Conservation (phyloP, 2,888 invertebrate species). For the Agonopterix subpropinquella region DNA sequence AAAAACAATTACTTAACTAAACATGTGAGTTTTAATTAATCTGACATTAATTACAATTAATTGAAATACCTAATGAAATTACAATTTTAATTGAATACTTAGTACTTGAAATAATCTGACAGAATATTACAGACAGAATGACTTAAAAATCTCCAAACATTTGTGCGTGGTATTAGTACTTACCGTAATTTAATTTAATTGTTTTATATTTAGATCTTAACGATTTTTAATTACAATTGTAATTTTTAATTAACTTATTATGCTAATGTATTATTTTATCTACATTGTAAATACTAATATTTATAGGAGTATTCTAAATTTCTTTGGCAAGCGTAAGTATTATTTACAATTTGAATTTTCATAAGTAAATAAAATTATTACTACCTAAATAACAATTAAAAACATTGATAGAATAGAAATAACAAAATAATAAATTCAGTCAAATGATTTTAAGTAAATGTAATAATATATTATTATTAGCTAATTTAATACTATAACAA, state of each 20-base stretch:
- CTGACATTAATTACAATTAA: neutral
- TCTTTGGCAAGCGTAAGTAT: constrained; percentile 52
- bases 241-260: constrained; percentile 3
- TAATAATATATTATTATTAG: neutral
- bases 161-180: constrained; percentile 41
- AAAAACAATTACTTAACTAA: neutral
- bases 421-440: neutral
- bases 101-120: neutral
- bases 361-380: constrained; percentile 5
- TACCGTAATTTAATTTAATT: constrained; percentile 23
- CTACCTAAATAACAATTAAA: neutral
- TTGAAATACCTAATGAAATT: neutral
- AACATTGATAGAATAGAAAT: neutral
- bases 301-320: constrained; percentile 43
- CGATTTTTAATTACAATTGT: constrained; percentile 7
- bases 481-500: neutral
- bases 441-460: neutral
- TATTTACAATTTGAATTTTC: constrained; percentile 42
- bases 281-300: constrained; percentile 27
- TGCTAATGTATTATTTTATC: constrained; percentile 9
- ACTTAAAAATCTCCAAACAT: constrained; percentile 29
- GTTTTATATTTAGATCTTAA: constrained; percentile 13
- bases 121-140: constrained; percentile 11
- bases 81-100: neutral
- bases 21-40: neutral